Base-by-base conservation (phyloP, 2,797 vertebrate species). In the Cynopterus sphinx region DNA sequence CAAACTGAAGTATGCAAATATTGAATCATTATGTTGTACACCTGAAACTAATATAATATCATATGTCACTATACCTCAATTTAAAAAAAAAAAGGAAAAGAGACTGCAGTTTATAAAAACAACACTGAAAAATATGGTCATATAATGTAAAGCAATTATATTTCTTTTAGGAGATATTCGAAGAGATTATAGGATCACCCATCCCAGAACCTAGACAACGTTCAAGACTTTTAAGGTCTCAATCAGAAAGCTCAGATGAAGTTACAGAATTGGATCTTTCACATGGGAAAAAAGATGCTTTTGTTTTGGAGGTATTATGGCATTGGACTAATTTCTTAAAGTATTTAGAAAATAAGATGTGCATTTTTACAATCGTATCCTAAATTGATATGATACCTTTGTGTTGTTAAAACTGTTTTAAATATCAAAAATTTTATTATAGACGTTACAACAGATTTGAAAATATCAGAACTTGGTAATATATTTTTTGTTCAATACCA, bases 231-330 rank as follows among this genome's bases (percentile, higher is more conserved):
- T 98, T 99, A 90, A 99, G 99, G 75, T 99, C 99, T 11, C 99
- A 99, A 1, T 99, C 99, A 1, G 99, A 99, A 98, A 99, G 99
- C 97, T 99, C 99, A 28, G 99, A 99, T 78, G 99, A 99, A 98
- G 98, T 99, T 84, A 99, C 99, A 93, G 99, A 99, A 97, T 98
- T 99, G 92, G 99, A 99, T 93, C 99, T 99, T 90, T 99, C 99
- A 12, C 99, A 99, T 79, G 99, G 99, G 31, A 99, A 99, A 97
- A 99, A 99, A 98, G 99, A 99, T 95, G 99, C 99, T 90, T 99
- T 99, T 96, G 99, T 99, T 71, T 98, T 99, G 97, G 99, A 99
- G 99, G 99, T 99, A 97, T 95, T 90, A 33, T 59, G 93, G 6
- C 57, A 85, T 49, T 51, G 73, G 21, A 26, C 21, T 96, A 10